phyloP scores from a whole-genome alignment of 2,113 vertebrate species.

The Mustela nigripes region DNA sequence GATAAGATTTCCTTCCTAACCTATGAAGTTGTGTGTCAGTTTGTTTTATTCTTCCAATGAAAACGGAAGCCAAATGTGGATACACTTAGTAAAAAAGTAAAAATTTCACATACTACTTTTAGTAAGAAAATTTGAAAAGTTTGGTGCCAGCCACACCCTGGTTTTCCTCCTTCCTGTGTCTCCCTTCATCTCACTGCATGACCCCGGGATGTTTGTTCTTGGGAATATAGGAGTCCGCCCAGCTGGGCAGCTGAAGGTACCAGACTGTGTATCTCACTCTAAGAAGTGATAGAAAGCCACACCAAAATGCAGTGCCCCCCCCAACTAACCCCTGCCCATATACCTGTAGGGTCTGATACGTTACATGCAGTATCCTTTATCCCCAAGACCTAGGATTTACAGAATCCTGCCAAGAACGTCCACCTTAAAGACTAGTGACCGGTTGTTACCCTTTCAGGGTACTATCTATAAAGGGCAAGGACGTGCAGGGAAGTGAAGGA shows the following conservation, averaged over 20 bases:
- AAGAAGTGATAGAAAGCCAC: background rate
- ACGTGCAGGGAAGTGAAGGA: background rate
- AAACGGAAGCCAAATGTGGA: background rate
- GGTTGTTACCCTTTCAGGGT: background rate
- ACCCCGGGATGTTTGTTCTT: background rate
- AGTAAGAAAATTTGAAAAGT: background rate
- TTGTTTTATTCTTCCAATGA: background rate
- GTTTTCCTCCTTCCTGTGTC: background rate
- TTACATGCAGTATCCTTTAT: background rate
- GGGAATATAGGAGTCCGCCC: background rate
- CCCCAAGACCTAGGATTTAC: background rate
- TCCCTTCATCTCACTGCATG: background rate
- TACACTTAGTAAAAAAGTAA: background rate
- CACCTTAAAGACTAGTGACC: background rate
- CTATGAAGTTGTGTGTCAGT: background rate
- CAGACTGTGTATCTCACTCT: background rate
- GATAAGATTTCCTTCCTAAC: background rate
- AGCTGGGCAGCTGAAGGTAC: background rate
- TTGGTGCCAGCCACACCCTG: rapidly evolving
- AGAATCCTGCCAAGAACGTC: background rate
- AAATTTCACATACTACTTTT: background rate
- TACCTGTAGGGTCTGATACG: no score
- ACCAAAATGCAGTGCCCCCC: background rate
- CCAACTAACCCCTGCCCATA: background rate
- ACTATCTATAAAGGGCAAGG: background rate